phyloP scores from a whole-genome alignment of 37 sponge, comb jelly and placozoan genomes.

The Corticium candelabrum region DNA sequence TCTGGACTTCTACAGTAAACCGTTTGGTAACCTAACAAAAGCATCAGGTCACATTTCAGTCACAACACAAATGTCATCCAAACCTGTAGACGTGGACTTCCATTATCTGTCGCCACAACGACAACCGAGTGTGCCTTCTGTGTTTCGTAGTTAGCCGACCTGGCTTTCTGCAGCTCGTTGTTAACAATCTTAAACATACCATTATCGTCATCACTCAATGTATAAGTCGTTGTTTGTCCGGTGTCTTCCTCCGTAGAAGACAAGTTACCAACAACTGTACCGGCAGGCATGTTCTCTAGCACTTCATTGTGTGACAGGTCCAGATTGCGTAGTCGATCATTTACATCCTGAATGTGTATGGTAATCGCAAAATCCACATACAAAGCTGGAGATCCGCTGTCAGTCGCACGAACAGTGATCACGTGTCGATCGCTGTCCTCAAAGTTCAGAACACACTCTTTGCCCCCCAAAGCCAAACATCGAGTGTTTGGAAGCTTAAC shows the following conservation, averaged over 20 bases:
- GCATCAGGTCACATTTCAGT: neutral
- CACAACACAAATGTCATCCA: neutral
- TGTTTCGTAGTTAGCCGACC: neutral
- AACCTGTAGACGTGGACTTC: neutral
- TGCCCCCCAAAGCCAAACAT: conserved; percentile 1
- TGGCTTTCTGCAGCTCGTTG: neutral
- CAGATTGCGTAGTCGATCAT: neutral
- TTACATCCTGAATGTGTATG: neutral
- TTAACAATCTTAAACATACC: neutral
- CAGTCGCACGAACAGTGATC: conserved; percentile 1
- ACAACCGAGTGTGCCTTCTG: neutral
- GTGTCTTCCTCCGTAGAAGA: neutral
- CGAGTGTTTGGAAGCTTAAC: neutral
- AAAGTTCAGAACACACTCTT: neutral
- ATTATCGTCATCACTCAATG: neutral
- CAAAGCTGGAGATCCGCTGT: neutral
- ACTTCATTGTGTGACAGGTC: neutral
- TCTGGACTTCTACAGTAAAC: conserved; percentile 1
- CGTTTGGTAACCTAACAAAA: neutral
- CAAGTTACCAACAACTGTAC: neutral
- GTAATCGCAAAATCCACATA: neutral
- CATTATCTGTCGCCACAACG: neutral
- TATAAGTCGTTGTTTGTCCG: neutral
- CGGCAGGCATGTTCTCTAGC: neutral
- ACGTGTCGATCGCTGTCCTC: neutral